phyloP scores from a whole-genome alignment of 2,113 vertebrate species.

The Calyptomena viridis region DNA sequence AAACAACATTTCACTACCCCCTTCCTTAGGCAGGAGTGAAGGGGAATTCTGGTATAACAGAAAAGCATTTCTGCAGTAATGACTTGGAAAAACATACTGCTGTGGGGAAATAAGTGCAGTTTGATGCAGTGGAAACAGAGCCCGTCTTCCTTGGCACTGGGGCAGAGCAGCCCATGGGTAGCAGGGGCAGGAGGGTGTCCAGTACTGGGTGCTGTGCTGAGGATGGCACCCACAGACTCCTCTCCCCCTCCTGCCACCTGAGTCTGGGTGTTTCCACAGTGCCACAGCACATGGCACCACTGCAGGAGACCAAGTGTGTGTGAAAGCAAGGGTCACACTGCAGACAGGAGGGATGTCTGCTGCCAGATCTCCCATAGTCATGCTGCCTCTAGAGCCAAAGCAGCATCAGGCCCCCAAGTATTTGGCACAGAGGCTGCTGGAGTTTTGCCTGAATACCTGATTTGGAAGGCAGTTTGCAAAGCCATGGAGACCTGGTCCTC shows the following conservation, averaged over 20 bases:
- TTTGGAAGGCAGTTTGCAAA: neutral
- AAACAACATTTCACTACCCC: neutral
- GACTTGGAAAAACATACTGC: neutral
- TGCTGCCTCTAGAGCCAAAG: neutral
- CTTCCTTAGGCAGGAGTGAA: neutral
- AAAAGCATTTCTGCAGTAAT: neutral
- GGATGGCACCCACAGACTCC: neutral
- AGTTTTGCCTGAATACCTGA: neutral
- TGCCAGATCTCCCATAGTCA: neutral
- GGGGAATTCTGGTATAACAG: neutral
- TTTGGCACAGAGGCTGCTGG: neutral
- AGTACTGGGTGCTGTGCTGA: neutral
- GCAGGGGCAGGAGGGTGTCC: neutral
- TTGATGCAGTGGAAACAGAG: neutral
- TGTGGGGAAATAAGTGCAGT: neutral
- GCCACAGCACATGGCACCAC: accelerated
- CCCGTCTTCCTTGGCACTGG: accelerated
- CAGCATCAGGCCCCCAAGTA: neutral
- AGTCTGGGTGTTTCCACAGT: neutral
- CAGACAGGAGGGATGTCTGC: neutral
- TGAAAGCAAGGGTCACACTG: neutral
- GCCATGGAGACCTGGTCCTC: neutral
- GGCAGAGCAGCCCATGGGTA: neutral
- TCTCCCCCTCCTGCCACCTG: accelerated
- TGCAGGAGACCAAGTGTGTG: accelerated